These are phyloP conservation scores for Nerophis ophidion DNA, from an alignment of 2,113 vertebrate species.

Conservation along the genomic window DNA sequence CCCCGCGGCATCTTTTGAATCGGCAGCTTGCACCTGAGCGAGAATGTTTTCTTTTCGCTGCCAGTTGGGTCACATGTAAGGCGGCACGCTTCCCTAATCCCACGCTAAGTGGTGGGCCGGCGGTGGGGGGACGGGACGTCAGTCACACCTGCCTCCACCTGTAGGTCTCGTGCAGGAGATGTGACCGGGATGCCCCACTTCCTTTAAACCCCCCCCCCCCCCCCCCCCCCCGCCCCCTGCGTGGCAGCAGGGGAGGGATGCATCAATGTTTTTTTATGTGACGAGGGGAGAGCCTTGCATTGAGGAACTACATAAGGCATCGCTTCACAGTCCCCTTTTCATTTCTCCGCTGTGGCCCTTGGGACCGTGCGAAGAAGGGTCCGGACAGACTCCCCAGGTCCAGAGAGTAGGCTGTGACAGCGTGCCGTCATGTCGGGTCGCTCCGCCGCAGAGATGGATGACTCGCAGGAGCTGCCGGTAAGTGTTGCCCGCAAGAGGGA, in stretches of 20 bases:
- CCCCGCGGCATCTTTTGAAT: conserved; percentile 37
- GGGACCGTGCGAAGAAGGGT: conserved; percentile 50
- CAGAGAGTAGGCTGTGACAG: conserved; percentile 55
- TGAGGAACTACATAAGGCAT: conserved; percentile 46
- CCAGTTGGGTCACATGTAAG: conserved; percentile 60
- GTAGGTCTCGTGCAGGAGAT: conserved; percentile 45
- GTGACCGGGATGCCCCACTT: conserved; percentile 35
- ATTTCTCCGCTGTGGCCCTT: not conserved
- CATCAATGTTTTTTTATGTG: conserved; percentile 15
- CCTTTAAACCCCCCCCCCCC: conserved; percentile 1
- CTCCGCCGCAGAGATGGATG: conserved; percentile 65
- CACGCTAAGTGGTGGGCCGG: conserved; percentile 16
- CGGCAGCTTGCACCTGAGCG: conserved; percentile 56
- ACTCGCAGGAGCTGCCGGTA: conserved; percentile 72
- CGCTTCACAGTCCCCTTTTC: not conserved
- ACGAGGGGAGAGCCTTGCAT: conserved; percentile 2
- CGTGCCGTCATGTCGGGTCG: conserved; percentile 42
- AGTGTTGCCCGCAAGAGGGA: conserved; percentile 34
- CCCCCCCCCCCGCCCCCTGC: not conserved
- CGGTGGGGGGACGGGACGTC: not conserved
- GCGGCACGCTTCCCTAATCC: conserved; percentile 51
- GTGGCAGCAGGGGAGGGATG: conserved; percentile 8
- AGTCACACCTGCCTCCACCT: conserved; percentile 51
- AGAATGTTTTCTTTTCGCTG: conserved; percentile 48
- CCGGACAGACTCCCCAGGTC: conserved; percentile 34